Evolutionary conservation across 2,113 vertebrate genomes (phyloP), one percentile per base, ranked within the genome.

Genomic region (Caloenas nicobarica): DNA sequence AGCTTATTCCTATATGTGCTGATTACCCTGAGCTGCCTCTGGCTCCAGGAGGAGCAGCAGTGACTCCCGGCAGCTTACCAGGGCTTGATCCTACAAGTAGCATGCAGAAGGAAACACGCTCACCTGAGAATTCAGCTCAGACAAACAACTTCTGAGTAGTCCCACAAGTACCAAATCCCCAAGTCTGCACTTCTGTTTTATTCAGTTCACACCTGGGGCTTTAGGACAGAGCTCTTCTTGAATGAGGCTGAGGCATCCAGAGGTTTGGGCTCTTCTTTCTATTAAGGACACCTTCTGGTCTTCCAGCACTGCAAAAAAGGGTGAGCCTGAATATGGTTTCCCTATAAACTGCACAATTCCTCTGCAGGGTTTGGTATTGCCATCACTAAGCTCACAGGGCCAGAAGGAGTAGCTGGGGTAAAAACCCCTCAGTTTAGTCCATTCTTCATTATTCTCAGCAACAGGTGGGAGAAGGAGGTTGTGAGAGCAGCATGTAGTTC

Each of bases 21-120:
- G 94, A 95, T 93, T 93, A 77, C 21, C 38, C 36, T 0, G 12
- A 77, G 76, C 64, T 86, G 91, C 94, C 92, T 92, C 76, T 78
- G 68, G 86, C 94, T 88, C 36, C 80, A 34, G 60, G 51, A 96
- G 60, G 71, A 92, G 46, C 60, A 74, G 76, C 68, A 40, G 58
- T 53, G 54, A 77, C 79, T 80, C 61, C 64, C 57, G 53, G 62
- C 58, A 90, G 34, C 56, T 77, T 53, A 50, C 38, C 68, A 86
- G 46, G 64, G 15, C 68, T 96, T 84, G 73, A 76, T 85, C 53
- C 65, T 71, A 31, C 80, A 83, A 54, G 69, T 16, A 74, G 34
- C 23, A 1, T 0, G 1, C 44, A 60, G 72, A 42, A 64, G 50
- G 22, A 77, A 86, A 54, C n/a, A 17, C 33, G 4, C 11, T 81